These are phyloP conservation scores for Drosophila ogumai DNA, from an alignment of 1,140 invertebrate species.

Conservation along the genomic window DNA sequence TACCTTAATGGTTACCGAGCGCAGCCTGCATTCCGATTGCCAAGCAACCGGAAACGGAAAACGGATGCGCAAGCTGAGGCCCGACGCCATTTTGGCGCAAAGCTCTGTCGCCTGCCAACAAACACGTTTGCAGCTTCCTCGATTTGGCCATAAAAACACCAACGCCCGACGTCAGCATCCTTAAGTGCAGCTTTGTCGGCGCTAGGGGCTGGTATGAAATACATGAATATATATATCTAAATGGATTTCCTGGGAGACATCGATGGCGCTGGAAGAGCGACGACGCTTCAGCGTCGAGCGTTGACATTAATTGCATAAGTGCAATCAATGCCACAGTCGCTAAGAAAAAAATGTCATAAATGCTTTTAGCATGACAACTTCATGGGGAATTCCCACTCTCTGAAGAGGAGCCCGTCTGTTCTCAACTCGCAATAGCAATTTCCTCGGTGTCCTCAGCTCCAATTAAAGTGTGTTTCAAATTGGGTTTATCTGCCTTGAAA, in stretches of 20 bases:
- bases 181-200: conserved; percentile 48
- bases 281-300: conserved; percentile 36
- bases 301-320: conserved; percentile 71
- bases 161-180: conserved; percentile 26
- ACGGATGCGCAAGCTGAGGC: conserved; percentile 26
- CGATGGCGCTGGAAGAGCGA: conserved; percentile 10
- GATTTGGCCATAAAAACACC: conserved; percentile 67
- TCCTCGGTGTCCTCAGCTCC: conserved; percentile 8
- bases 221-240: conserved; percentile 61
- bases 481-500: conserved; percentile 14
- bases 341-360: conserved; percentile 48
- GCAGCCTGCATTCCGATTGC: conserved; percentile 55
- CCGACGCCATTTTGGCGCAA: conserved; percentile 61
- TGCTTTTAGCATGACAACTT: conserved; percentile 28
- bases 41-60: conserved; percentile 39
- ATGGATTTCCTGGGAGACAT: conserved; percentile 67
- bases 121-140: conserved; percentile 69
- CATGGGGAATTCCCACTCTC: conserved; percentile 10
- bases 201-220: conserved; percentile 5
- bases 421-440: conserved; percentile 27
- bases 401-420: neutral
- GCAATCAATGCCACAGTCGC: conserved; percentile 62
- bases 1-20: conserved; percentile 37
- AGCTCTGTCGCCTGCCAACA: conserved; percentile 53
- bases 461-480: conserved; percentile 36